Percentiles rank a stretch among this genome's conserved stretches.
phyloP scores from a whole-genome alignment of 37 sponge, comb jelly and placozoan species.

The Spongilla lacustris region DNA sequence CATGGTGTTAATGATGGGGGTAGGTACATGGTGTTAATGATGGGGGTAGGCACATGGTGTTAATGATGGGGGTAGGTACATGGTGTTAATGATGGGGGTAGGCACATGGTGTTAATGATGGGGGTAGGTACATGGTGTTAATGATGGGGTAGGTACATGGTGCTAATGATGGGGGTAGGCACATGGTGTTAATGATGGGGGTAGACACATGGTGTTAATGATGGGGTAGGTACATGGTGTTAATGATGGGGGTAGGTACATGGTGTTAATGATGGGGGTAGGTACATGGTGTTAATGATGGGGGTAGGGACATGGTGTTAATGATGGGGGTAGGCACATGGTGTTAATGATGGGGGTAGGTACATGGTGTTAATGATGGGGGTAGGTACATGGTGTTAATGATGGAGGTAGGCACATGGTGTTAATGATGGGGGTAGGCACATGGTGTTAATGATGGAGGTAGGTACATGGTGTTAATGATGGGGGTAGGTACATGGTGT shows the following conservation, averaged over 20 bases:
- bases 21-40: neutral
- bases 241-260: neutral
- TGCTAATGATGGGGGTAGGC: too few species aligned
- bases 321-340: neutral
- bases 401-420: neutral
- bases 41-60: too few species aligned
- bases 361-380: neutral
- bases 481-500: too few species aligned
- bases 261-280: neutral
- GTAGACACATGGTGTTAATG: too few species aligned
- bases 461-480: neutral
- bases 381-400: too few species aligned
- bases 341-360: neutral
- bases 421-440: neutral
- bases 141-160: too few species aligned
- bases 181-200: neutral
- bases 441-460: neutral
- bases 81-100: neutral
- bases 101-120: neutral
- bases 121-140: too few species aligned
- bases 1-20: neutral
- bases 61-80: neutral
- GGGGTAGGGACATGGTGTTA: too few species aligned
- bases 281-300: neutral
- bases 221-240: neutral